Percentiles rank a stretch among this genome's conserved stretches.
These are phyloP conservation scores for Morpho achilles DNA, from an alignment of 2,888 invertebrate species.

Conservation along the genomic window DNA sequence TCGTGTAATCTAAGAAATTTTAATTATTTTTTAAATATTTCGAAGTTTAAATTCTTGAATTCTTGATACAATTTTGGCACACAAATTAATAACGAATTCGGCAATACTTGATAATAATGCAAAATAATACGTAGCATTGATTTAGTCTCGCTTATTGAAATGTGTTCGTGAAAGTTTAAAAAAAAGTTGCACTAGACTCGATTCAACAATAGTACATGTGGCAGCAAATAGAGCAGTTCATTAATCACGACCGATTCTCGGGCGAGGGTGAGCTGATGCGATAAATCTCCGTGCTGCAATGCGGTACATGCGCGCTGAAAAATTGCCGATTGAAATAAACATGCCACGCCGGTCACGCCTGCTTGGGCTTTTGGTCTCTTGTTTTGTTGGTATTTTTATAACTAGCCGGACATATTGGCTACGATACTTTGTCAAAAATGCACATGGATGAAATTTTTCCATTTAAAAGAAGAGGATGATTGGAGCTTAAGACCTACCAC, in stretches of 20 bases:
- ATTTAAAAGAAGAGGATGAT: too few relatives aligned
- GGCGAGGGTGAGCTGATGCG: slow-evolving; percentile 45
- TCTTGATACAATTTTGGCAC: too few relatives aligned
- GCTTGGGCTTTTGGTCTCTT: slow-evolving; percentile 30
- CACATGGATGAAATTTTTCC: too few relatives aligned
- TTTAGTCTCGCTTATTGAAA: too few relatives aligned
- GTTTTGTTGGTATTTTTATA: slow-evolving; percentile 20
- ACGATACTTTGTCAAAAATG: too few relatives aligned
- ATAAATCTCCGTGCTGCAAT: slow-evolving; percentile 68
- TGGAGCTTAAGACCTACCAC: too few relatives aligned
- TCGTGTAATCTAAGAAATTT: too few relatives aligned
- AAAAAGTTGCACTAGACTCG: slow-evolving; percentile 12
- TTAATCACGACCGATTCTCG: slow-evolving; percentile 59
- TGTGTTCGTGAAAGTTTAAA: neutral
- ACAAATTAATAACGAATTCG: too few relatives aligned
- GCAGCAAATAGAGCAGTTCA: slow-evolving; percentile 60
- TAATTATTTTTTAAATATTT: too few relatives aligned
- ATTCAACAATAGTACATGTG: slow-evolving; percentile 24
- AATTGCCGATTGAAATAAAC: slow-evolving; percentile 68
- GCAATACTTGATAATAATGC: too few relatives aligned
- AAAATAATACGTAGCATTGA: too few relatives aligned
- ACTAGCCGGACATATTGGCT: neutral
- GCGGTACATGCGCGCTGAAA: slow-evolving; percentile 59
- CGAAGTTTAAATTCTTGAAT: too few relatives aligned
- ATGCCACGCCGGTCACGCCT: slow-evolving; percentile 49